These are phyloP conservation scores for Netelia melanura DNA, from an alignment of 2,888 invertebrate genomes.

Conservation along the genomic window DNA sequence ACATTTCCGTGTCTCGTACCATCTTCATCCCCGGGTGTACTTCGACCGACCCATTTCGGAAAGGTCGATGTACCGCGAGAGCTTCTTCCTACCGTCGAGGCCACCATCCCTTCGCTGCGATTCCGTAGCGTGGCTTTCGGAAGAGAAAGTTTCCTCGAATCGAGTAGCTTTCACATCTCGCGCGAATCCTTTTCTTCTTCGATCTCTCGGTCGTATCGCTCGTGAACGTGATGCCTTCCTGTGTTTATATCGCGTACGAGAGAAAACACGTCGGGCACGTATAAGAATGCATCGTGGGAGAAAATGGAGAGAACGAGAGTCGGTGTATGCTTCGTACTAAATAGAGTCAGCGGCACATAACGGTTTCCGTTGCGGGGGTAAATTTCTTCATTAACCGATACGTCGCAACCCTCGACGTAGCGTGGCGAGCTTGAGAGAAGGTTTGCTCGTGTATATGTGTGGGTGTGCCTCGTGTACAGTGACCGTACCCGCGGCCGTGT, in stretches of 20 bases:
- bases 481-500: slow-evolving; percentile 38
- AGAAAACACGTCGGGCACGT: not conserved
- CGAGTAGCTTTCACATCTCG: slow-evolving; percentile 36
- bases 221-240: not conserved
- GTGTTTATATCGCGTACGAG: not conserved
- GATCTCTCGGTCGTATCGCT: not conserved
- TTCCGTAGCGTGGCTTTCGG: not conserved
- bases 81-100: slow-evolving; percentile 3
- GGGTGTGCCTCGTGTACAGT: not conserved
- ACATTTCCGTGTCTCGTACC: slow-evolving; percentile 47
- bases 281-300: slow-evolving; percentile 27
- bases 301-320: slow-evolving; percentile 19
- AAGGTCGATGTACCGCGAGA: slow-evolving; percentile 44
- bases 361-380: slow-evolving; percentile 75
- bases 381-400: slow-evolving; percentile 77
- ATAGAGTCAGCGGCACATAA: slow-evolving; percentile 73
- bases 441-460: slow-evolving; percentile 43
- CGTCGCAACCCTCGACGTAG: slow-evolving; percentile 43
- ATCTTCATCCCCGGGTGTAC: slow-evolving; percentile 17
- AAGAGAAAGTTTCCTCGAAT: slow-evolving; percentile 45
- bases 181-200: slow-evolving; percentile 12
- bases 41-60: slow-evolving; percentile 27
- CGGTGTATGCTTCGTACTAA: slow-evolving; percentile 70
- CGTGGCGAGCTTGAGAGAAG: slow-evolving; percentile 45
- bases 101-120: slow-evolving; percentile 3